Base-by-base conservation (phyloP, 2,113 vertebrate genomes). In the Entomyzon cyanotis region DNA sequence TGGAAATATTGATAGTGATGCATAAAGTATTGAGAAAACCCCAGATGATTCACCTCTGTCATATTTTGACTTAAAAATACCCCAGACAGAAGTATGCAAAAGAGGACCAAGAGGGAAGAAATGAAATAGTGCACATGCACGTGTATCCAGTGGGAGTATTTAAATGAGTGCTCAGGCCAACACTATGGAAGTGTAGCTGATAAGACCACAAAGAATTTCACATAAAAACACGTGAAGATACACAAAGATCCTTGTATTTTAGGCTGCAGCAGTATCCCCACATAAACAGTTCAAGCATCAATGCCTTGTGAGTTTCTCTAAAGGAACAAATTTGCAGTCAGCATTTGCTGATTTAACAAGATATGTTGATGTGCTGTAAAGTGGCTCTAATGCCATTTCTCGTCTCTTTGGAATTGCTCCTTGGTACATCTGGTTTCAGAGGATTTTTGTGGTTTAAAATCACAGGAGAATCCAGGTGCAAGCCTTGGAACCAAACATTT, bases 41-140 rank as follows among this genome's bases (percentile, higher is more conserved):
- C 95, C 83, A 49, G 68, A 65, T 95, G 93, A 92, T 87, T 96
- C 95, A 95, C 41, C 56, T 89, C 82, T 84, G 56, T 86, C 64
- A 47, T 87, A 50, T 52, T 93, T 92, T 60, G 44, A 12, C 87
- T 93, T 89, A 33, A 94, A 96, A 96, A 95, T 92, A 83, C 25
- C 44, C 79, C 88, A 78, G 93, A 59, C 39, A 81, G 44, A 44
- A 70, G 24, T 55, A 94, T 84, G 88, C 76, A 96, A 90, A 94
- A 84, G 79, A 87, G 65, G 25, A 78, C 37, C 39, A 41, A 75
- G 76, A 59, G 42, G 67, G 47, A 90, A 88, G 79, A 91, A 46
- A 70, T 53, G 24, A 89, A 71, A 33, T 55, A 53, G 24, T n/a
- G 33, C 67, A 76, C 47, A 22, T 67, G 60, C 69, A 74, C 18